A percentile compares a stretch with the other conserved stretches of the same genome.
Evolutionary conservation across 2,113 vertebrate species (phyloP).

Genomic region (Paraplagusia blochii): DNA sequence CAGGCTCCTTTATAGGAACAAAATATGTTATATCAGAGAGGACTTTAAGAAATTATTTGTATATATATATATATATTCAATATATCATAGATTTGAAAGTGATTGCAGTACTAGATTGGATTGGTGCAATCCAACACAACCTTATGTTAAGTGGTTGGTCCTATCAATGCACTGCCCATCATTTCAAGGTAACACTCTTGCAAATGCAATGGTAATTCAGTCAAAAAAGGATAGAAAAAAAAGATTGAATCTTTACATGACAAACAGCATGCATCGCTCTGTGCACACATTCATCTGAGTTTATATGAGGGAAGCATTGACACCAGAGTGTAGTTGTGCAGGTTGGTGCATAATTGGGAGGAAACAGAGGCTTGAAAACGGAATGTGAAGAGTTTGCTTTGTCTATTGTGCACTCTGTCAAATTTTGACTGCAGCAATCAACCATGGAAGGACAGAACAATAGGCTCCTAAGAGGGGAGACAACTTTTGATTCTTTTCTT

Average conservation of each 20-base stretch:
- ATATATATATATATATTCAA: no score
- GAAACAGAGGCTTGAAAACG: conserved; percentile 21
- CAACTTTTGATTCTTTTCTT: no score
- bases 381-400: conserved; percentile 11
- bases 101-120: no score
- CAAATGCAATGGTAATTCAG: no score
- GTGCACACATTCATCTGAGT: neutral
- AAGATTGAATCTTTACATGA: conserved; percentile 46
- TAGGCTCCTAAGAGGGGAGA: no score
- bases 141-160: no score
- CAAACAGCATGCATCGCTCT: neutral
- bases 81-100: no score
- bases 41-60: no score
- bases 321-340: neutral
- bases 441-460: conserved; percentile 25
- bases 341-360: conserved; percentile 26
- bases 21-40: no score
- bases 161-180: no score
- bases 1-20: conserved; percentile 1
- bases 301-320: neutral
- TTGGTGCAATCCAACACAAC: no score
- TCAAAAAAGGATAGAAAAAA: neutral
- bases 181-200: no score
- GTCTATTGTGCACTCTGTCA: neutral
- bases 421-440: conserved; percentile 14